These are phyloP conservation scores for Carassius carassius DNA, from an alignment of 2,113 vertebrate genomes.

Conservation along the genomic window DNA sequence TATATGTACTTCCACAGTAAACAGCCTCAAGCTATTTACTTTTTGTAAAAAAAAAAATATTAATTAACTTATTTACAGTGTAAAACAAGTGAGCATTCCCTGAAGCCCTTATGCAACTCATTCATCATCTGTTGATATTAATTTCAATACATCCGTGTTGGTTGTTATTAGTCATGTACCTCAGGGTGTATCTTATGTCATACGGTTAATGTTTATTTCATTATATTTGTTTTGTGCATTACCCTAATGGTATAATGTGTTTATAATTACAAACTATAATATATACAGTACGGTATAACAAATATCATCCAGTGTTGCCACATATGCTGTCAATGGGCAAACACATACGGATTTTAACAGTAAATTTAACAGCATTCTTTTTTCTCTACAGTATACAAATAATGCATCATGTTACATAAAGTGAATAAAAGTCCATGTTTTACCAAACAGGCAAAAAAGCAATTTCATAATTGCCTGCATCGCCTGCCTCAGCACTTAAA, in stretches of 20 bases:
- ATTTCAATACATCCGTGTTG: background rate
- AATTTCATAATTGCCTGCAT: constrained; percentile 18
- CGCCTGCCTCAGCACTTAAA: constrained; percentile 34
- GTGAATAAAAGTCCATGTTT: background rate
- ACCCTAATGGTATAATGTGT: background rate
- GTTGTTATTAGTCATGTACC: constrained; percentile 20
- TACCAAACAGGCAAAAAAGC: constrained; percentile 12
- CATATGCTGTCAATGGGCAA: background rate
- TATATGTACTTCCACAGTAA: background rate
- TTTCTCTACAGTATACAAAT: background rate
- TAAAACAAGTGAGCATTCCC: constrained; percentile 2
- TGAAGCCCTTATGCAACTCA: background rate
- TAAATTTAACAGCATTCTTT: background rate
- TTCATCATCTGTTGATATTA: constrained; percentile 27
- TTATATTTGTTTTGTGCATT: constrained; percentile 14
- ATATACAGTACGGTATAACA: background rate
- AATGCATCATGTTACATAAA: background rate
- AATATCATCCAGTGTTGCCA: background rate
- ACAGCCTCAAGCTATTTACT: background rate
- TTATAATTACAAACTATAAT: background rate
- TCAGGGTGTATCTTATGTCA: constrained; percentile 1
- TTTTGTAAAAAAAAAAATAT: background rate
- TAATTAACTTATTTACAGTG: background rate
- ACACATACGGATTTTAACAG: background rate
- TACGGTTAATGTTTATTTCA: background rate